Evolutionary conservation across 2,888 invertebrate species (phyloP).

Genomic region (Dorcus hopei): DNA sequence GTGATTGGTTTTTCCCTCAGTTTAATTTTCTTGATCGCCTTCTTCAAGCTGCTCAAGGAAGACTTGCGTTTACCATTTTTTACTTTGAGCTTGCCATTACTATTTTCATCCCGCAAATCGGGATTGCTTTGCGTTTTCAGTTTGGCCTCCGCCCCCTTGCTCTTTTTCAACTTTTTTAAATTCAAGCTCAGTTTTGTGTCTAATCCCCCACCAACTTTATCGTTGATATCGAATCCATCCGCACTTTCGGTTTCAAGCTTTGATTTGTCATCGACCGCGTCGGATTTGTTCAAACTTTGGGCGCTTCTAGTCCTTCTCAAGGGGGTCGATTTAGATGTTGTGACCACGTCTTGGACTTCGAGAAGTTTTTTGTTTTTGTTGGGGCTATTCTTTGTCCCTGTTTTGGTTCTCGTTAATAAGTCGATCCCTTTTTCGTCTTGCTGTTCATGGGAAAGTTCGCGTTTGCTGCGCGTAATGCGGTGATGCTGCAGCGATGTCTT

Average conservation of each 20-base stretch:
- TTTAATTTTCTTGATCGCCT: conserved; percentile 13
- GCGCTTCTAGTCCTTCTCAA: no score
- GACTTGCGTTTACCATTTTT: conserved; percentile 16
- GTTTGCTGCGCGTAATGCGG: conserved; percentile 9
- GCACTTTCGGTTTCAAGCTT: no score
- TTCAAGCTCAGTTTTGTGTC: conserved; percentile 24
- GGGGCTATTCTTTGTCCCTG: background rate
- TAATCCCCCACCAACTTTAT: background rate
- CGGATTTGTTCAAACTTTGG: no score
- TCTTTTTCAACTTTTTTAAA: conserved; percentile 20
- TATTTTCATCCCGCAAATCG: background rate
- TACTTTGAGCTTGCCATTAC: conserved; percentile 4
- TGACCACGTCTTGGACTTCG: no score
- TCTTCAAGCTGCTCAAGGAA: conserved; percentile 10
- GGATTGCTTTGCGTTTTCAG: conserved; percentile 9
- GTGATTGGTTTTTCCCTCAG: conserved; percentile 18
- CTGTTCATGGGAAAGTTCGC: background rate
- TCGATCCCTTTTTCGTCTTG: no score
- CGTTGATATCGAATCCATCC: background rate
- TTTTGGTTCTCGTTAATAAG: no score
- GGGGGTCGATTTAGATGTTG: no score
- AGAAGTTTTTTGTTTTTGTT: background rate
- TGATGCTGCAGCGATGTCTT: conserved; percentile 12
- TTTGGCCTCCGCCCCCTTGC: conserved; percentile 9
- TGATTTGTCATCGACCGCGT: no score